phyloP scores from a whole-genome alignment of 2,113 vertebrate genomes.

The Geococcyx californianus region DNA sequence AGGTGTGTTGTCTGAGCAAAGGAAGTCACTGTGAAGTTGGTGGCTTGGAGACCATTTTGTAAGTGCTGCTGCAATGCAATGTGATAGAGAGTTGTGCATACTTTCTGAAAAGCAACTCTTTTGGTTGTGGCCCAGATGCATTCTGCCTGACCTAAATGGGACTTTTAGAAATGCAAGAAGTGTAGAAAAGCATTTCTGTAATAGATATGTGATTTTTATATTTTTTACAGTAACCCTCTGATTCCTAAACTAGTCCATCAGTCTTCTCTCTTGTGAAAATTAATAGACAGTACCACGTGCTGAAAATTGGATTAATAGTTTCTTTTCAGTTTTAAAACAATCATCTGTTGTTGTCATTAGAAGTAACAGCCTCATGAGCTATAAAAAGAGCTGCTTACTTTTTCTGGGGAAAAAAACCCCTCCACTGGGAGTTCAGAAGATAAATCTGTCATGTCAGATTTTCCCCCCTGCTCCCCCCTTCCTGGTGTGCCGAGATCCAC shows the following conservation, averaged over 20 bases:
- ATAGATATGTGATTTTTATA: not conserved
- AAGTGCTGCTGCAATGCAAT: not conserved
- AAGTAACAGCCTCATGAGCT: not conserved
- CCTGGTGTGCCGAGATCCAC: not conserved
- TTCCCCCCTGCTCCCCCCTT: not conserved
- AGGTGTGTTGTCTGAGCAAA: not conserved
- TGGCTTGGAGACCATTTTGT: not conserved
- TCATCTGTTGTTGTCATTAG: constrained; percentile 12
- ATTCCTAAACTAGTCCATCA: not conserved
- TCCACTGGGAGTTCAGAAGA: not conserved
- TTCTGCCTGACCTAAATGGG: not conserved
- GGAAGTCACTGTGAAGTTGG: not conserved
- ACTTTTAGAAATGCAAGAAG: not conserved
- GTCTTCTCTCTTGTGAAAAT: not conserved
- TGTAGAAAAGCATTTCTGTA: not conserved
- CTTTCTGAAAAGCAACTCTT: not conserved
- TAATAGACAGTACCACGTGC: not conserved
- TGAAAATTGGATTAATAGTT: constrained; percentile 48
- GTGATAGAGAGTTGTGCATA: not conserved
- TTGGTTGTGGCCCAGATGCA: not conserved
- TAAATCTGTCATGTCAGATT: not conserved
- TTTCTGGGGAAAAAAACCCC: not conserved
- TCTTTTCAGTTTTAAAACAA: not conserved
- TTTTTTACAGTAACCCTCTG: not conserved
- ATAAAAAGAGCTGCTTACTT: constrained; percentile 1